Evolutionary conservation across 1,140 invertebrate species (phyloP).

Genomic region (Drosophila parabipectinata): DNA sequence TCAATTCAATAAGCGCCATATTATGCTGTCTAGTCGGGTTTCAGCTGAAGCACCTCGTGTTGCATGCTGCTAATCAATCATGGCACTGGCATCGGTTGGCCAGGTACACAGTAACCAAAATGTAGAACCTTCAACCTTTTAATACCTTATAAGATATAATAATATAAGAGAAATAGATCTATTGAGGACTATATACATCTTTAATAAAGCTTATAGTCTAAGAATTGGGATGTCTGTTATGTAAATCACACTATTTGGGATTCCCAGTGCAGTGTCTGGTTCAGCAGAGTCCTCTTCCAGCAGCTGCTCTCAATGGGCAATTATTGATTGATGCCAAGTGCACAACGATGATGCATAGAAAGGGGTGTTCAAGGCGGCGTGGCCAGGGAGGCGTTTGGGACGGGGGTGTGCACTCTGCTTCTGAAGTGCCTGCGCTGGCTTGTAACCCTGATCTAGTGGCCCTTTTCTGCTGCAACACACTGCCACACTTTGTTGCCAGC

Average conservation of each 20-base stretch:
- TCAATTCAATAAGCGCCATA: conserved; percentile 58
- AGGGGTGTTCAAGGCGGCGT: background rate
- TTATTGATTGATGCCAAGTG: conserved; percentile 81
- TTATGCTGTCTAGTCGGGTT: conserved; percentile 74
- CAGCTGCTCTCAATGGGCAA: conserved; percentile 79
- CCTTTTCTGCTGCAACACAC: conserved; percentile 32
- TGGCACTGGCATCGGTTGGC: conserved; percentile 36
- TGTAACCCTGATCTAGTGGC: conserved; percentile 75
- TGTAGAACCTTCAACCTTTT: too few species aligned
- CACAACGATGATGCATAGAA: conserved; percentile 38
- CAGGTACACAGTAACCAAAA: conserved; percentile 1
- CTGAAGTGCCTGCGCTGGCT: conserved; percentile 59
- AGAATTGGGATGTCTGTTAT: background rate
- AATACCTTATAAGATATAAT: too few species aligned
- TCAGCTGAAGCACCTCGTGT: conserved; percentile 75
- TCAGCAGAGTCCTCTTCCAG: conserved; percentile 61
- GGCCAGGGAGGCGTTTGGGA: too few species aligned
- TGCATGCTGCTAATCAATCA: conserved; percentile 80
- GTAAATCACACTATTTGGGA: background rate
- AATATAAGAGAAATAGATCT: too few species aligned
- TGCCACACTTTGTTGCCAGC: conserved; percentile 27
- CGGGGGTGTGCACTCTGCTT: conserved; percentile 9
- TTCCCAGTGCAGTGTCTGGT: conserved; percentile 23
- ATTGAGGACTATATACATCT: background rate
- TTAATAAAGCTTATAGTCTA: background rate